phyloP scores from a whole-genome alignment of 2,888 invertebrate genomes.

The Synergus umbraculus region DNA sequence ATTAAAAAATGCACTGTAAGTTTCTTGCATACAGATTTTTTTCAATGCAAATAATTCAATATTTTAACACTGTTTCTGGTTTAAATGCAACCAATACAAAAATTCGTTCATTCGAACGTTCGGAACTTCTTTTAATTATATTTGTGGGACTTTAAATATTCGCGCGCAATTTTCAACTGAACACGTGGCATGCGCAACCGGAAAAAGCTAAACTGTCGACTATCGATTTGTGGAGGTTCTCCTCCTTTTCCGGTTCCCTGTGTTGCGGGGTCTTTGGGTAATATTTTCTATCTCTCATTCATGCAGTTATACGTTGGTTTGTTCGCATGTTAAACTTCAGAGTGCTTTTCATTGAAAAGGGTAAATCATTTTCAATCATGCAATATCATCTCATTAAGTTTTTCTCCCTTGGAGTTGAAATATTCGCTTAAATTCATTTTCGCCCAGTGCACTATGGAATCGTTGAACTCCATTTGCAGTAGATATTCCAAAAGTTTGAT shows the following conservation, averaged over 20 bases:
- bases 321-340: conserved; percentile 33
- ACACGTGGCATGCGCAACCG: background rate
- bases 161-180: background rate
- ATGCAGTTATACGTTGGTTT: conserved; percentile 48
- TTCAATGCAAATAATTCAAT: too few relatives aligned
- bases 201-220: background rate
- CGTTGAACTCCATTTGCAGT: conserved; percentile 33
- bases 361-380: conserved; percentile 51
- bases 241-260: conserved; percentile 72
- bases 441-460: conserved; percentile 20
- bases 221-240: background rate
- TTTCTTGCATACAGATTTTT: too few relatives aligned
- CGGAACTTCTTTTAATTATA: too few relatives aligned
- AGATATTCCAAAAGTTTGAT: conserved; percentile 13
- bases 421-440: conserved; percentile 30
- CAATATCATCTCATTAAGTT: background rate
- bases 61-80: too few relatives aligned
- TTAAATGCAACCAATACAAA: too few relatives aligned
- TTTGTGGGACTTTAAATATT: background rate
- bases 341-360: conserved; percentile 58
- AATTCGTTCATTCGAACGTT: too few relatives aligned
- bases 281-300: conserved; percentile 74
- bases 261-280: conserved; percentile 70
- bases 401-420: conserved; percentile 42
- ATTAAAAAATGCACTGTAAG: too few relatives aligned